Evolutionary conservation across 2,888 invertebrate species (phyloP).

Genomic region (Pristionchus entomophagus): DNA sequence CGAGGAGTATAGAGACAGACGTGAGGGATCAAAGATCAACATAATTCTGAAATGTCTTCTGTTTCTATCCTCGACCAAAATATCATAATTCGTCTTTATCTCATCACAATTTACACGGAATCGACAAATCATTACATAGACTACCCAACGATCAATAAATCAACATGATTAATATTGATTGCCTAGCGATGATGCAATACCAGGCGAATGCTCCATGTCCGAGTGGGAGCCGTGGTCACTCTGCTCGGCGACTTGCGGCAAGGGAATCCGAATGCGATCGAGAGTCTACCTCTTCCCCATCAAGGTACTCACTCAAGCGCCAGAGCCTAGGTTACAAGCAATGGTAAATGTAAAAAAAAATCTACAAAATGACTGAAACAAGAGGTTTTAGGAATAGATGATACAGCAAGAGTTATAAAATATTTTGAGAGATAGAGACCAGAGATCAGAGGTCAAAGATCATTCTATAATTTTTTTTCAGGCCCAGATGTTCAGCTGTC

Average conservation of each 20-base stretch:
- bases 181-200: background rate
- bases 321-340: too few relatives aligned
- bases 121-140: too few relatives aligned
- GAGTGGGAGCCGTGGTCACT: constrained; percentile 88
- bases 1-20: constrained; percentile 74
- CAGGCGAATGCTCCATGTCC: constrained; percentile 82
- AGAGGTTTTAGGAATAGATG: too few relatives aligned
- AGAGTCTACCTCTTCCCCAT: constrained; percentile 83
- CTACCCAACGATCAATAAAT: too few relatives aligned
- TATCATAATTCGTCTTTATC: background rate
- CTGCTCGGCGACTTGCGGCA: constrained; percentile 87
- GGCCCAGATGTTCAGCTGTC: constrained; percentile 76
- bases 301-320: constrained; percentile 63
- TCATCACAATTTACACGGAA: background rate
- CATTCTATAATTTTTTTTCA: constrained; percentile 17
- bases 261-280: constrained; percentile 81
- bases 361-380: too few relatives aligned
- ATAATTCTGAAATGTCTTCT: background rate
- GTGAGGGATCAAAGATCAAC: constrained; percentile 52
- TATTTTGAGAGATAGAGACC: too few relatives aligned
- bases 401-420: too few relatives aligned
- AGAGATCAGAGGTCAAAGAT: background rate
- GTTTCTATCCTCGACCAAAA: background rate
- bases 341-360: too few relatives aligned
- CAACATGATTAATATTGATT: too few relatives aligned